These are phyloP conservation scores for Nannoperca obscura DNA, from an alignment of 2,797 vertebrate genomes.

Conservation along the genomic window DNA sequence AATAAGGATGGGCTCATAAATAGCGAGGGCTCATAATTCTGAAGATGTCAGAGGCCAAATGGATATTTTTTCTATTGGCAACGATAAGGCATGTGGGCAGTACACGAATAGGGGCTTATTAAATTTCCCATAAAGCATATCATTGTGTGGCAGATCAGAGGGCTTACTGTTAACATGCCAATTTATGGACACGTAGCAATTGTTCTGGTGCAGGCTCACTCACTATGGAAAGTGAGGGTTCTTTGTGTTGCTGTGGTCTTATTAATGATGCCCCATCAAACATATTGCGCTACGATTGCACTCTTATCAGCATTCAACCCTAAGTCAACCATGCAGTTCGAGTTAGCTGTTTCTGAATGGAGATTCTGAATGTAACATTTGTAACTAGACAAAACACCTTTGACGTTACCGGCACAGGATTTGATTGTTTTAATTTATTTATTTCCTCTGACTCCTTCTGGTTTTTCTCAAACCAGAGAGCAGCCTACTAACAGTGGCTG, in stretches of 20 bases:
- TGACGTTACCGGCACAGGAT: conserved; percentile 10
- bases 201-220: conserved; percentile 38
- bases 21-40: conserved; percentile 71
- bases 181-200: conserved; percentile 60
- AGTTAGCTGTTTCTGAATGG: not conserved
- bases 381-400: conserved; percentile 3
- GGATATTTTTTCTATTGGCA: conserved; percentile 73
- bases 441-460: conserved; percentile 20
- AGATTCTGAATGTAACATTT: conserved; percentile 5
- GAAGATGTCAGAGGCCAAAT: conserved; percentile 71
- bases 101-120: conserved; percentile 69
- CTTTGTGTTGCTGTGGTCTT: conserved; percentile 37
- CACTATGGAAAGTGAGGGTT: not conserved
- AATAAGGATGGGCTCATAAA: conserved; percentile 65
- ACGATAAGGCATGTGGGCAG: conserved; percentile 72
- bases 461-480: conserved; percentile 31
- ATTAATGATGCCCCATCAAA: conserved; percentile 57
- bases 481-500: conserved; percentile 29
- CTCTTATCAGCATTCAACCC: conserved; percentile 27
- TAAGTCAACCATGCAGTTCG: conserved; percentile 10
- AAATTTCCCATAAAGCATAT: conserved; percentile 76
- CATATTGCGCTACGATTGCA: conserved; percentile 33
- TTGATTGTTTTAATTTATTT: conserved; percentile 22
- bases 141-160: conserved; percentile 73
- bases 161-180: conserved; percentile 66